Conservation (phyloP, 2,113 vertebrate genomes). For the Podocnemis expansa region DNA sequence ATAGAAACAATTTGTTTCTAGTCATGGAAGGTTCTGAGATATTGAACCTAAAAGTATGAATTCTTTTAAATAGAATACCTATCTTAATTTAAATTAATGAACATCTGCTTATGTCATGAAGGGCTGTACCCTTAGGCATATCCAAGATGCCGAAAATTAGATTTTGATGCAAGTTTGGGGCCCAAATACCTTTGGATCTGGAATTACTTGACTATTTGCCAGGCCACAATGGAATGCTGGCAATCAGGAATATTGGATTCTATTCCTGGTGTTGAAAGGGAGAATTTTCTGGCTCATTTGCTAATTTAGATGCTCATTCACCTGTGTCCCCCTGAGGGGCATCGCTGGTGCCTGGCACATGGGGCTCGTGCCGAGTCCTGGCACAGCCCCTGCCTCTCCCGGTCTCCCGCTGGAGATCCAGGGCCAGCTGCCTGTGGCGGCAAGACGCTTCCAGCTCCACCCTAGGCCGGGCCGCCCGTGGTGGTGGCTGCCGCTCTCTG, state of each 20-base stretch:
- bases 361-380: too few relatives aligned
- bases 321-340: too few relatives aligned
- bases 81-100: background rate
- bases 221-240: fast-evolving
- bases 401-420: too few relatives aligned
- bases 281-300: fast-evolving
- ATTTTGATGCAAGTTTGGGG: background rate
- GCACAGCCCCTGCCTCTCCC: too few relatives aligned
- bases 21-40: background rate
- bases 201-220: background rate
- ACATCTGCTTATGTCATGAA: background rate
- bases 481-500: too few relatives aligned
- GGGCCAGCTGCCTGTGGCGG: too few relatives aligned
- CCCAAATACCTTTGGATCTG: background rate
- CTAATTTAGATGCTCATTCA: background rate
- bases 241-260: fast-evolving
- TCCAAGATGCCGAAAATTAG: background rate
- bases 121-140: background rate
- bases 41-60: background rate
- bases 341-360: too few relatives aligned
- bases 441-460: too few relatives aligned
- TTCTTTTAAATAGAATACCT: background rate
- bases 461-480: too few relatives aligned
- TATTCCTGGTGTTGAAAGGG: background rate
- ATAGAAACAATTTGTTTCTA: background rate